Percentiles rank a stretch among this genome's conserved stretches.
These are phyloP conservation scores for Brachionus koreanus DNA, from an alignment of 1,140 invertebrate genomes.

Conservation along the genomic window DNA sequence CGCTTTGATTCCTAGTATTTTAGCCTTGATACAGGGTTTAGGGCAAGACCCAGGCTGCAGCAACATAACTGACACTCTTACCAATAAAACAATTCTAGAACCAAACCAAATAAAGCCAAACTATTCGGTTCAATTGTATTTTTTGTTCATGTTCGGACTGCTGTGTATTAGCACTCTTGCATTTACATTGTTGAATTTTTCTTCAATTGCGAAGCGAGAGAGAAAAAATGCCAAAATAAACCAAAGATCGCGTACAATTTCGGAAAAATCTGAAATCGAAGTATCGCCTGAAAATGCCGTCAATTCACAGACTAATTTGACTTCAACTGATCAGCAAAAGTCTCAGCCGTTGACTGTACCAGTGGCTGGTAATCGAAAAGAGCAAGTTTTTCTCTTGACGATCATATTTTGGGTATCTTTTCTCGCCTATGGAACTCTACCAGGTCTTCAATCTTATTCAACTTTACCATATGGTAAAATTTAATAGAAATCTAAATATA, in stretches of 20 bases:
- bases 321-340: neutral
- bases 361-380: conserved; percentile 46
- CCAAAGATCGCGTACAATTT: neutral
- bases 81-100: neutral
- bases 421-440: conserved; percentile 72
- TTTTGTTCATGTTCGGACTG: conserved; percentile 66
- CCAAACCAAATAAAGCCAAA: conserved; percentile 48
- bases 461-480: conserved; percentile 74
- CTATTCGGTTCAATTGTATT: conserved; percentile 64
- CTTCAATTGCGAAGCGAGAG: conserved; percentile 52
- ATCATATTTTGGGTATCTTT: conserved; percentile 59
- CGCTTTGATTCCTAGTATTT: conserved; percentile 34
- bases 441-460: conserved; percentile 79
- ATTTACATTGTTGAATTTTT: conserved; percentile 59
- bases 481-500: conserved; percentile 50
- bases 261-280: conserved; percentile 19
- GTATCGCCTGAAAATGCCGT: conserved; percentile 11
- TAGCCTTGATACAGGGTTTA: conserved; percentile 14
- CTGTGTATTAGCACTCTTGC: conserved; percentile 59
- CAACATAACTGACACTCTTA: neutral
- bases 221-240: neutral
- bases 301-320: conserved; percentile 25
- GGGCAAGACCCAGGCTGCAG: conserved; percentile 21
- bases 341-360: neutral
- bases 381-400: conserved; percentile 46